phyloP scores from a whole-genome alignment of 2,113 vertebrate genomes.

The Monopterus albus region DNA sequence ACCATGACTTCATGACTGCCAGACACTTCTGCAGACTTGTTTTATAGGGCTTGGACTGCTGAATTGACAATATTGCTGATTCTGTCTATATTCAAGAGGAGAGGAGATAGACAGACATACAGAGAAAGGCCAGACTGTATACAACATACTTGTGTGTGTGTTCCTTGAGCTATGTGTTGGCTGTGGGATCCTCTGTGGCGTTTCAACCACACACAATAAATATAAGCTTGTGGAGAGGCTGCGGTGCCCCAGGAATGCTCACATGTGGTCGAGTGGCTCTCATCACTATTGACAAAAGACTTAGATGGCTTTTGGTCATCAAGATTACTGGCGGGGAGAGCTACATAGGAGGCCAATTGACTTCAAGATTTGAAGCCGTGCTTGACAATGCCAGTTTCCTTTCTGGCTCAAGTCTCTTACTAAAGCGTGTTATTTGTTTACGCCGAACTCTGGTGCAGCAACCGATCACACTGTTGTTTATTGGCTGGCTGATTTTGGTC shows the following conservation, averaged over 20 bases:
- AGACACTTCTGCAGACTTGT: constrained; percentile 44
- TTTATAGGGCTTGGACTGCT: constrained; percentile 61
- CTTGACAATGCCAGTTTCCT: constrained; percentile 68
- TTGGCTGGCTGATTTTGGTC: constrained; percentile 58
- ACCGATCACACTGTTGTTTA: constrained; percentile 74
- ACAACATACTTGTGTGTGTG: constrained; percentile 54
- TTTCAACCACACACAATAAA: constrained; percentile 84
- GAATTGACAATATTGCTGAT: constrained; percentile 62
- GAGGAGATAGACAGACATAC: constrained; percentile 51
- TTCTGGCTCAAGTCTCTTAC: constrained; percentile 63
- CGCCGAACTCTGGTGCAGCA: constrained; percentile 49
- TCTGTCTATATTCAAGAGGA: constrained; percentile 53
- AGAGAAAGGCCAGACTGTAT: constrained; percentile 38
- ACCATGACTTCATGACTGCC: constrained; percentile 53
- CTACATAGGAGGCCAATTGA: constrained; percentile 74
- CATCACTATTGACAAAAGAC: constrained; percentile 83
- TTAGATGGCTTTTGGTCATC: constrained; percentile 78
- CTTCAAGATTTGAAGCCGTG: constrained; percentile 53
- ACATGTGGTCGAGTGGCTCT: constrained; percentile 79
- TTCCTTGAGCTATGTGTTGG: constrained; percentile 74
- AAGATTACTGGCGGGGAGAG: constrained; percentile 71
- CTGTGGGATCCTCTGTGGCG: constrained; percentile 73
- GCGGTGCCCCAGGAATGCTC: constrained; percentile 80
- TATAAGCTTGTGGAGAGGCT: constrained; percentile 82
- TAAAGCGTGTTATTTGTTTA: constrained; percentile 79